Evolutionary conservation across 2,888 invertebrate species (phyloP).

Genomic region (Orchestes rusci): DNA sequence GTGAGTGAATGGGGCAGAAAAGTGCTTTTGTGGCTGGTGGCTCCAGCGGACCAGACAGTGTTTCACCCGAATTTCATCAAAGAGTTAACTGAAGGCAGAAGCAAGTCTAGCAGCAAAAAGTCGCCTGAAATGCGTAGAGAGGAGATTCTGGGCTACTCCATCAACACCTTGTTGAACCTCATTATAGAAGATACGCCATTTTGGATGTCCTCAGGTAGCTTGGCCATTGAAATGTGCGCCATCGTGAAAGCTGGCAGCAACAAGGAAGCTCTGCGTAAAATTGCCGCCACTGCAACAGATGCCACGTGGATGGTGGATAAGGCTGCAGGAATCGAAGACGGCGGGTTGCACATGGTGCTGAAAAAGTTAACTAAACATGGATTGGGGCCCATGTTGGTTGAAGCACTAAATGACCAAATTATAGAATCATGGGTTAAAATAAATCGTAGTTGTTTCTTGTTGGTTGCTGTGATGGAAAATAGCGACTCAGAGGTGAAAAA

Average conservation of each 20-base stretch:
- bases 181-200: constrained; percentile 50
- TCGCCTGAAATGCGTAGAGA: constrained; percentile 56
- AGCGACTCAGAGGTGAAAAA: constrained; percentile 44
- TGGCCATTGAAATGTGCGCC: constrained; percentile 62
- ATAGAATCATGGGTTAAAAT: constrained; percentile 59
- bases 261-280: constrained; percentile 42
- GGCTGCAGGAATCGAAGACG: constrained; percentile 62
- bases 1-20: constrained; percentile 76
- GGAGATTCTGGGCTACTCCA: constrained; percentile 55
- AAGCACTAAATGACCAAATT: constrained; percentile 47
- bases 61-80: constrained; percentile 77
- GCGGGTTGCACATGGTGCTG: constrained; percentile 67
- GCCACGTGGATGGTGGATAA: constrained; percentile 45
- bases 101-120: constrained; percentile 67
- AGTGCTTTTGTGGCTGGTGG: constrained; percentile 77
- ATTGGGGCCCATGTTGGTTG: constrained; percentile 53
- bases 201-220: constrained; percentile 63
- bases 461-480: constrained; percentile 60
- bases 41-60: constrained; percentile 69
- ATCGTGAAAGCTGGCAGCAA: constrained; percentile 57
- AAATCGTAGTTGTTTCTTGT: constrained; percentile 71
- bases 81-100: constrained; percentile 66
- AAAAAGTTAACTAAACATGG: constrained; percentile 68
- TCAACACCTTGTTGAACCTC: constrained; percentile 32
- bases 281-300: constrained; percentile 45